Percentiles rank a stretch among this genome's conserved stretches.
Conservation (phyloP, 1,140 invertebrate species). For the Kradibia gibbosae region DNA sequence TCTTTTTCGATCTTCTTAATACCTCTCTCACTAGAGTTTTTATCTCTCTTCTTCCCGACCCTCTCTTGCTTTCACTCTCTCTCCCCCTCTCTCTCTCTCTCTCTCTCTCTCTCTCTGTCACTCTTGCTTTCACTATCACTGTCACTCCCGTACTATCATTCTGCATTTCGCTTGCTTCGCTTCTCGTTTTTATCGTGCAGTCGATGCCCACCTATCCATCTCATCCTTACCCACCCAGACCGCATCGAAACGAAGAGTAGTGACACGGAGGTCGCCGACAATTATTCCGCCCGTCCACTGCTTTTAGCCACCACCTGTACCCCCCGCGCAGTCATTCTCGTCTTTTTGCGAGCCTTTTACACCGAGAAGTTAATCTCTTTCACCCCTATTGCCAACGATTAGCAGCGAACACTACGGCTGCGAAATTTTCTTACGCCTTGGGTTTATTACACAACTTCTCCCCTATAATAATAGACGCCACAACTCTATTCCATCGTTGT, state of each 20-base stretch:
- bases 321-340: conserved; percentile 9
- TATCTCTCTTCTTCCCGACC: neutral
- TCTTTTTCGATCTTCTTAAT: neutral
- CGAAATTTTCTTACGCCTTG: conserved; percentile 33
- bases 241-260: conserved; percentile 43
- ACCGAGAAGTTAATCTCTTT: conserved; percentile 2
- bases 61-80: neutral
- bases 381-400: conserved; percentile 15
- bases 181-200: too few relatives aligned
- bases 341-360: conserved; percentile 43
- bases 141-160: too few relatives aligned
- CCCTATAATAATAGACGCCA: conserved; percentile 7
- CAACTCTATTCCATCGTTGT: conserved; percentile 19
- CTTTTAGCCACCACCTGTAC: conserved; percentile 52
- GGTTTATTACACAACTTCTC: conserved; percentile 13
- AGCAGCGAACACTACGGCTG: conserved; percentile 3
- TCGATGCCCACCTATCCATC: too few relatives aligned
- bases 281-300: conserved; percentile 45
- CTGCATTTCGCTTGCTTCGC: too few relatives aligned
- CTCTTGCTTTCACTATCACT: conserved; percentile 19
- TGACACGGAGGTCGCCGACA: conserved; percentile 31
- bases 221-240: conserved; percentile 48
- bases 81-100: conserved; percentile 24
- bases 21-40: conserved; percentile 26
- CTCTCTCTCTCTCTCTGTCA: conserved; percentile 28